Conservation (phyloP, 2,113 vertebrate genomes). For the pig (Sus scrofa) region T2T-Sscrofa CM000819.6:124338501-124339000, state of each 20-base stretch:
- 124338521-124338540: conserved; percentile 43
- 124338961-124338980: background rate
- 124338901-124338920: conserved; percentile 24
- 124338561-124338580: background rate
- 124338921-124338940: conserved; percentile 1
- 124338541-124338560: background rate
- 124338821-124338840: background rate
- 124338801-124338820: background rate
- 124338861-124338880: background rate
- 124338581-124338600: conserved; percentile 18
- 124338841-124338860: background rate
- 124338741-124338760: conserved; percentile 17
- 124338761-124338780: conserved; percentile 26
- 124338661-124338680: conserved; percentile 7
- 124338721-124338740: background rate
- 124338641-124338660: conserved; percentile 17
- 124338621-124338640: conserved; percentile 15
- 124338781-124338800: background rate
- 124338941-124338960: background rate
- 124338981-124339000: background rate
- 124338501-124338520: conserved; percentile 25
- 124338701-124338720: background rate
- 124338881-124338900: background rate
- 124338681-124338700: background rate
- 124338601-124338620: background rate